These are phyloP conservation scores for Pseudachorutes palmiensis DNA, from an alignment of 1,140 invertebrate species.

Conservation along the genomic window DNA sequence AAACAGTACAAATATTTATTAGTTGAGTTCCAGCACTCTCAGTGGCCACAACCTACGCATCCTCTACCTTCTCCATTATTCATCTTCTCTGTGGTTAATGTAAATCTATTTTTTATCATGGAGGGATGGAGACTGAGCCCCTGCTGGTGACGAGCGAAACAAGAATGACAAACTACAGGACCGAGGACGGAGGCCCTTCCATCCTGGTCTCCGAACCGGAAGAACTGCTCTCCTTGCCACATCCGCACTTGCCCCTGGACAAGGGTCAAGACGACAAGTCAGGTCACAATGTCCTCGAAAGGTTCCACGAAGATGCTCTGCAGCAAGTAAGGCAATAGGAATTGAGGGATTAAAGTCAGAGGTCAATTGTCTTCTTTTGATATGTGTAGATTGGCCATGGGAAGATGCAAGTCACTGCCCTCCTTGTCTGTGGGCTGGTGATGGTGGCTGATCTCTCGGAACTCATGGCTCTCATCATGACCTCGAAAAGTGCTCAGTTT, in stretches of 20 bases:
- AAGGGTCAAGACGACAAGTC: slow-evolving; percentile 23
- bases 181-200: slow-evolving; percentile 34
- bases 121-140: slow-evolving; percentile 38
- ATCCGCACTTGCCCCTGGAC: slow-evolving; percentile 14
- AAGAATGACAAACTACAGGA: slow-evolving; percentile 32
- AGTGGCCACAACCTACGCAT: no score
- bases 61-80: no score
- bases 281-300: slow-evolving; percentile 27
- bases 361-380: not conserved
- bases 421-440: slow-evolving; percentile 32
- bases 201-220: slow-evolving; percentile 5
- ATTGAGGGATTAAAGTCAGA: not conserved
- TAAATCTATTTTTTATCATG: not conserved
- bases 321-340: slow-evolving; percentile 27
- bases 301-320: slow-evolving; percentile 38
- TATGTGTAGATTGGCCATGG: slow-evolving; percentile 35
- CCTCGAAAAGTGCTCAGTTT: slow-evolving; percentile 39
- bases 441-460: slow-evolving; percentile 35
- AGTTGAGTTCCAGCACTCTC: no score
- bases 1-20: no score
- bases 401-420: slow-evolving; percentile 30
- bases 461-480: slow-evolving; percentile 38
- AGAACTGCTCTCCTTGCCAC: not conserved
- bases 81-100: not conserved
- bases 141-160: slow-evolving; percentile 31